Evolutionary conservation across 2,113 vertebrate species (phyloP).

Genomic region (Aegithalos caudatus): DNA sequence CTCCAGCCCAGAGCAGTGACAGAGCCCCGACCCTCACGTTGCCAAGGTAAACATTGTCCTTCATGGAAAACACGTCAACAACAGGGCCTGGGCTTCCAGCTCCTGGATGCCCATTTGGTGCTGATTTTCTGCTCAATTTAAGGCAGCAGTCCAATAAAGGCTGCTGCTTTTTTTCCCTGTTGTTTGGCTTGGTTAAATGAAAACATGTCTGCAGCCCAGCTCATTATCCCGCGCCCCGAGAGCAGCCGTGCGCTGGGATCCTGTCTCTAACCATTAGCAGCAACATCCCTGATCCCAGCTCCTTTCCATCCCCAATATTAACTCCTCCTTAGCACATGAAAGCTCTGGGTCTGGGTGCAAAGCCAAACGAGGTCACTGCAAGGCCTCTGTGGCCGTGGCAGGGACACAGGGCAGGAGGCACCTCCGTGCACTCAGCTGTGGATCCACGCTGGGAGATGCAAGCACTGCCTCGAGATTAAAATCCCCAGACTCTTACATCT

Average conservation of each 20-base stretch:
- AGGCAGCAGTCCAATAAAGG: slow-evolving; percentile 28
- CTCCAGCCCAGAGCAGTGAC: background rate
- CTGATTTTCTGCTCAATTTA: slow-evolving; percentile 61
- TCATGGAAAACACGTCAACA: background rate
- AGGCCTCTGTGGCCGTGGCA: fast-evolving
- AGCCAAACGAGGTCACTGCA: background rate
- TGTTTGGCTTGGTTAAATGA: slow-evolving; percentile 33
- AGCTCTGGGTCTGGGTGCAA: background rate
- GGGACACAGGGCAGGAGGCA: background rate
- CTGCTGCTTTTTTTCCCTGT: background rate
- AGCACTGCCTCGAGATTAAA: background rate
- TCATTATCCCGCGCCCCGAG: background rate
- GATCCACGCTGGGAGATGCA: fast-evolving
- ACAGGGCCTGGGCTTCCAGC: background rate
- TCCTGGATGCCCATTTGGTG: slow-evolving; percentile 18
- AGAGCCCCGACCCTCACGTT: background rate
- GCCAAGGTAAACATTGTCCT: background rate
- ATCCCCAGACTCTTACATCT: background rate
- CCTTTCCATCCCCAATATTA: background rate
- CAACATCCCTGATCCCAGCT: background rate
- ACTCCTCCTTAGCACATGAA: background rate
- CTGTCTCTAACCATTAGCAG: slow-evolving; percentile 15
- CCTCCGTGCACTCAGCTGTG: background rate
- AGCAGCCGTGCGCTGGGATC: background rate
- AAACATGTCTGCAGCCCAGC: background rate